These are phyloP conservation scores for Styela clava DNA, from an alignment of 23 tunicate species.

Conservation along the genomic window DNA sequence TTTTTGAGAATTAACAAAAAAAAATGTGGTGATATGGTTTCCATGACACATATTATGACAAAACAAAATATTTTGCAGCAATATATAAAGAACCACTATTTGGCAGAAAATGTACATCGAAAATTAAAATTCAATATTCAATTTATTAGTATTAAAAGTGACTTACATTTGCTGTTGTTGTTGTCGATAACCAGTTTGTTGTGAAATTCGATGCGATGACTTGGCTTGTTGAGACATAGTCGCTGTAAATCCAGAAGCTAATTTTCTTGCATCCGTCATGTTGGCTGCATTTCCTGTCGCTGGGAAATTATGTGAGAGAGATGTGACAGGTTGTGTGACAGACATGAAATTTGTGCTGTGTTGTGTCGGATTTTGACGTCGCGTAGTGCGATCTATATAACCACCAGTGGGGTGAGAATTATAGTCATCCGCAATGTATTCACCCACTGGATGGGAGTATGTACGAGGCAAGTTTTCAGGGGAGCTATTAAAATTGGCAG, in stretches of 20 bases:
- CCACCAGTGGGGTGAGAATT: neutral
- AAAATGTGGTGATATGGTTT: no score
- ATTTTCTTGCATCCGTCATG: neutral
- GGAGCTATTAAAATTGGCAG: neutral
- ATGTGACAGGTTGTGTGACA: neutral
- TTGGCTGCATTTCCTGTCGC: neutral
- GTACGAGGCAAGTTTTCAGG: neutral
- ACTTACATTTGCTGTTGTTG: neutral
- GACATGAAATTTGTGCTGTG: conserved; percentile 11
- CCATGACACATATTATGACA: no score
- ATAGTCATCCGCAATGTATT: no score
- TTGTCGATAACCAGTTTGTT: neutral
- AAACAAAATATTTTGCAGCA: no score
- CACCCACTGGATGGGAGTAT: neutral
- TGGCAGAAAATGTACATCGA: no score
- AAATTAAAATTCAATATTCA: no score
- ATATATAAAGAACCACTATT: no score
- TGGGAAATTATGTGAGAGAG: conserved; percentile 23
- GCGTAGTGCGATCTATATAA: neutral
- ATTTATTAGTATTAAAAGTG: no score
- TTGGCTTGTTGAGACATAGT: neutral
- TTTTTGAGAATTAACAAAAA: no score
- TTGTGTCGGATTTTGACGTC: neutral
- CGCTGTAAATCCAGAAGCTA: neutral
- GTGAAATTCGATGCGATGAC: neutral